Conservation (phyloP, 2,888 invertebrate genomes). For the Temnothorax unifasciatus region DNA sequence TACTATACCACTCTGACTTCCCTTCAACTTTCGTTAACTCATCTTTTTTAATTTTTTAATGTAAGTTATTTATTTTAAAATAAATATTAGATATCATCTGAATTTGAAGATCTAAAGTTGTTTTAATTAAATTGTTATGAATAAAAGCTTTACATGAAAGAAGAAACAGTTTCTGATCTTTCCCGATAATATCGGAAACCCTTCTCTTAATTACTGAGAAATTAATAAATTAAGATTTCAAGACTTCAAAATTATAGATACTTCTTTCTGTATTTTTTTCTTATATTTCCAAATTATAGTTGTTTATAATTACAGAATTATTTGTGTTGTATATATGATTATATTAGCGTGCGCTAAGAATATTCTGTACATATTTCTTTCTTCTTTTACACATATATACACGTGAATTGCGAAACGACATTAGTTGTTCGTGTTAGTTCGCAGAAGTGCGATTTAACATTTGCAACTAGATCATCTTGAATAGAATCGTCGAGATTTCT, state of each 20-base stretch:
- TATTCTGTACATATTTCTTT: background rate
- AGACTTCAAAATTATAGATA: background rate
- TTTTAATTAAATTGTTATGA: background rate
- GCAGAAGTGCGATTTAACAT: conserved; percentile 8
- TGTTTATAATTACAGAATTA: background rate
- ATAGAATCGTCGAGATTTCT: conserved; percentile 5
- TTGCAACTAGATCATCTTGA: conserved; percentile 33
- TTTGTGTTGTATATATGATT: too few species aligned
- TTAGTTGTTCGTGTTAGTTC: background rate
- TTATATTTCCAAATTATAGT: background rate
- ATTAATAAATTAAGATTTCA: background rate
- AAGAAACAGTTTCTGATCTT: background rate
- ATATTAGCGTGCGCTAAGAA: too few species aligned
- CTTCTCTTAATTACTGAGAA: background rate
- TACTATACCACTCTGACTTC: background rate
- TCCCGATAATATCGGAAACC: background rate
- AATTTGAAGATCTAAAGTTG: background rate
- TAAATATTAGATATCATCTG: background rate
- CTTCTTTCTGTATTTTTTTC: background rate
- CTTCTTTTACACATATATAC: background rate
- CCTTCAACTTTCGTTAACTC: background rate
- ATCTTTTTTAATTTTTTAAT: conserved; percentile 13
- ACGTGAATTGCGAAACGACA: background rate
- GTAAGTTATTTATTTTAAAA: background rate
- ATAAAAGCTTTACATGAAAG: background rate